Evolutionary conservation across 2,113 vertebrate genomes (phyloP), one percentile per base, ranked within the genome.

Genomic region (Sylvietta virens): DNA sequence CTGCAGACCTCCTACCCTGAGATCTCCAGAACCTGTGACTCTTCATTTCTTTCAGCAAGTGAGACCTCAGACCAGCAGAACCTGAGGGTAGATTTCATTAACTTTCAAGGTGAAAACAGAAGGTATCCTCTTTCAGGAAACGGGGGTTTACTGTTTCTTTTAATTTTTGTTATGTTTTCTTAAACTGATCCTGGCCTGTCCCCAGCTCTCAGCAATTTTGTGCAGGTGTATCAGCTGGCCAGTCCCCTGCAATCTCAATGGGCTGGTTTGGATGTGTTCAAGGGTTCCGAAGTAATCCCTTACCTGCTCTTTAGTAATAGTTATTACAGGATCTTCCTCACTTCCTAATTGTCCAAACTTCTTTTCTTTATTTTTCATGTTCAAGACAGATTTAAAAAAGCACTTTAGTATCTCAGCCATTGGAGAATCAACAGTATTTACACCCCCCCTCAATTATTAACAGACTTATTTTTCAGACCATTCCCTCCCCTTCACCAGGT

Each of bases 361-460:
- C 97, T 98, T 98, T 97, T 98, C 97, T 98, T 98, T 98, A 98
- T 97, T 98, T 98, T 98, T 98, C 98, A 98, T 97, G 98, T 98
- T 98, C 98, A 98, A 97, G 98, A 98, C 97, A 98, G 97, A 98
- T 98, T 98, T 98, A 98, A 98, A 98, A 98, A 98, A 98, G 27
- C 94, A 97, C 97, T 98, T 98, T 97, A 98, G 97, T 96, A 97
- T 97, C 98, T 98, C 97, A 98, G 96, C 98, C 97, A 97, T 97
- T 97, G 95, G 97, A 97, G 97, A 97, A 95, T 94, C 70, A 93
- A 97, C 96, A 96, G 95, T 95, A 98, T 97, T 98, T 95, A 98
- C 94, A 97, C 8, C 91, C 88, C 97, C 97, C 96, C 97, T 95
- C 94, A 97, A 92, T 97, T 97, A 96, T 97, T 97, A 98, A 97